Conservation (phyloP, 2,797 vertebrate species). For the Sebastes cheni region DNA sequence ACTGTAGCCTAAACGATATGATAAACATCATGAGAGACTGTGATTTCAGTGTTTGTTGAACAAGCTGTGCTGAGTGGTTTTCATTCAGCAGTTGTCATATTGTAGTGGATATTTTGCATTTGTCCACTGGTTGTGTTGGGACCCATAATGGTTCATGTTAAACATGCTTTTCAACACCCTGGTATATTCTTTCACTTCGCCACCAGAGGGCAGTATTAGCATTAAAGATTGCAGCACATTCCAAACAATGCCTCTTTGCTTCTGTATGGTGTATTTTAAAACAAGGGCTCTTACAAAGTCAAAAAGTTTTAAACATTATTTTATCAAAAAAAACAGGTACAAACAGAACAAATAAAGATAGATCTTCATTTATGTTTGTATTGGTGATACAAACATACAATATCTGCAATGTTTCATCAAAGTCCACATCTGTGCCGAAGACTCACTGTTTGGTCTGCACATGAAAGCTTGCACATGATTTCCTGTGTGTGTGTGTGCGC, state of each 20-base stretch:
- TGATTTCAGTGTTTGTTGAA: background rate
- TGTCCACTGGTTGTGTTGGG: background rate
- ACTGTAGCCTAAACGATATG: background rate
- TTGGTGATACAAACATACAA: background rate
- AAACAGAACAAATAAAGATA: slow-evolving; percentile 10
- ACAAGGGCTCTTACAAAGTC: background rate
- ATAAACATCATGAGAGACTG: background rate
- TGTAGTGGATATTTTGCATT: background rate
- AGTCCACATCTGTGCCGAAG: background rate
- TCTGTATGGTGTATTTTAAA: background rate
- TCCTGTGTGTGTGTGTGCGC: background rate
- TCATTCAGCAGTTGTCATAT: background rate
- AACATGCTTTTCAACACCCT: background rate
- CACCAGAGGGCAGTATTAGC: slow-evolving; percentile 47
- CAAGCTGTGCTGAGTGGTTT: background rate
- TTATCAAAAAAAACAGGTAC: slow-evolving; percentile 20
- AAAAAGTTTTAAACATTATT: slow-evolving; percentile 21
- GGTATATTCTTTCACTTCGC: background rate
- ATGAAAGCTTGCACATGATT: background rate
- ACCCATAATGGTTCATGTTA: background rate
- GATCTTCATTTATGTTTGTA: background rate
- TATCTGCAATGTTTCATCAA: background rate
- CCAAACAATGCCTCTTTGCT: background rate
- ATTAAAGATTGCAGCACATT: slow-evolving; percentile 10
- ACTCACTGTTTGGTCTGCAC: background rate